A percentile compares a stretch with the other conserved stretches of the same genome.
phyloP scores from a whole-genome alignment of 30 jellyfish, hydroid and myxozoan genomes.

The Turritopsis dohrnii region DNA sequence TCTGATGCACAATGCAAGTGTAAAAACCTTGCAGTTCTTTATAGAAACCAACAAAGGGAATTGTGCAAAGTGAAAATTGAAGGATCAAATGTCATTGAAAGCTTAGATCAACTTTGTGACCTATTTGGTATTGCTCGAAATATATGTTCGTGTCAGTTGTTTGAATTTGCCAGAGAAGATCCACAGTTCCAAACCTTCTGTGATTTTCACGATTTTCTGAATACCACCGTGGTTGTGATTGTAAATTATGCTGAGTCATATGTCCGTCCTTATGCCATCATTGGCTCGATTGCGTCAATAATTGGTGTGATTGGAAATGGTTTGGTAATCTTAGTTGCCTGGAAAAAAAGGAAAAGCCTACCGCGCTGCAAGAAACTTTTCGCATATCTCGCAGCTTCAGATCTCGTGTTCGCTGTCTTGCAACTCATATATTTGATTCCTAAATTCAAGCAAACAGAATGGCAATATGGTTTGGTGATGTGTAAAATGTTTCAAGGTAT shows the following conservation, averaged over 20 bases:
- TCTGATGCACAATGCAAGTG: not conserved
- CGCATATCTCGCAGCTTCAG: conserved; percentile 36
- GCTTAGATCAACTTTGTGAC: conserved; percentile 3
- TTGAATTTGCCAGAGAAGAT: not conserved
- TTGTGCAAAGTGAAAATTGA: not conserved
- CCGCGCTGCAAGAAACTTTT: conserved; percentile 41
- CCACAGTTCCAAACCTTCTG: not conserved
- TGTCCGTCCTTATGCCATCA: conserved; percentile 2
- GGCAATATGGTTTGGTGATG: not conserved
- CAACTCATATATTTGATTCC: conserved; percentile 37
- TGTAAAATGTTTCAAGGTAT: conserved; percentile 13
- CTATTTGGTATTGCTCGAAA: not conserved
- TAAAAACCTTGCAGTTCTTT: not conserved
- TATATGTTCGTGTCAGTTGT: conserved; percentile 12
- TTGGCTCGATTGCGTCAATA: conserved; percentile 14
- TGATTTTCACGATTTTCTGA: conserved; percentile 3
- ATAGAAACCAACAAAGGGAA: not conserved
- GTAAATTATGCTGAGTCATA: not conserved
- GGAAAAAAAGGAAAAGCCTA: not conserved
- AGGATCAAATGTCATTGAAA: not conserved
- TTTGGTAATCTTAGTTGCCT: conserved; percentile 5
- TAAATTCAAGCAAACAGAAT: conserved; percentile 19
- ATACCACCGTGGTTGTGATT: not conserved
- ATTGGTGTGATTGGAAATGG: conserved; percentile 8
- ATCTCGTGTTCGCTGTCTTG: conserved; percentile 30